These are phyloP conservation scores for Rotaria socialis DNA, from an alignment of 2,888 invertebrate species.

Conservation along the genomic window DNA sequence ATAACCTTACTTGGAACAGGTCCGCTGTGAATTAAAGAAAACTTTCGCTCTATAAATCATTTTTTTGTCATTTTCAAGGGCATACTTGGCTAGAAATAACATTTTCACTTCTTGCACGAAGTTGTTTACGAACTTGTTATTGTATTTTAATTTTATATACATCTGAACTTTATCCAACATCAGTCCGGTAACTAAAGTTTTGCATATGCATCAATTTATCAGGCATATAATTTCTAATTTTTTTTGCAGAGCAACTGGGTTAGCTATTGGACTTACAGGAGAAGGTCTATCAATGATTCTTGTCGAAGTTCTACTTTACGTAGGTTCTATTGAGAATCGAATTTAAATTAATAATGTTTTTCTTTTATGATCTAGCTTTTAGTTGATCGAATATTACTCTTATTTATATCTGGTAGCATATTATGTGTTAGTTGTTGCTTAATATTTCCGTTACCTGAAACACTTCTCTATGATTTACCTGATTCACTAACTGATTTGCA, in stretches of 20 bases:
- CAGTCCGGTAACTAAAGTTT: neutral
- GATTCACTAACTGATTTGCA: conserved; percentile 17
- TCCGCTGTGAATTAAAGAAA: neutral
- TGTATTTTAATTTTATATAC: conserved; percentile 5
- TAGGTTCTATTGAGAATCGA: neutral
- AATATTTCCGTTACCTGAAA: conserved; percentile 31
- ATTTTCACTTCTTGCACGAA: conserved; percentile 18
- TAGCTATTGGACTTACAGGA: conserved; percentile 7
- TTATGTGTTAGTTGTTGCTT: conserved; percentile 27
- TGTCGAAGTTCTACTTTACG: neutral
- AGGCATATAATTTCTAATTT: neutral
- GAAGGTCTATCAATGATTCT: neutral
- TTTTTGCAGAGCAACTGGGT: neutral
- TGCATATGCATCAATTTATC: neutral
- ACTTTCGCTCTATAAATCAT: too few species aligned
- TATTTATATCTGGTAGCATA: conserved; percentile 23
- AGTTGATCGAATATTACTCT: neutral
- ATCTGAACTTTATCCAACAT: conserved; percentile 13
- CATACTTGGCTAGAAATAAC: neutral
- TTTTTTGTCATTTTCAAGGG: neutral
- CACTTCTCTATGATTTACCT: conserved; percentile 22
- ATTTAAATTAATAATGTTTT: neutral
- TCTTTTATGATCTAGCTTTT: neutral
- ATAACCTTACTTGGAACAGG: conserved; percentile 20
- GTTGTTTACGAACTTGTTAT: conserved; percentile 27